These are phyloP conservation scores for Acanthochromis polyacanthus DNA, from an alignment of 2,113 vertebrate genomes.

Conservation along the genomic window DNA sequence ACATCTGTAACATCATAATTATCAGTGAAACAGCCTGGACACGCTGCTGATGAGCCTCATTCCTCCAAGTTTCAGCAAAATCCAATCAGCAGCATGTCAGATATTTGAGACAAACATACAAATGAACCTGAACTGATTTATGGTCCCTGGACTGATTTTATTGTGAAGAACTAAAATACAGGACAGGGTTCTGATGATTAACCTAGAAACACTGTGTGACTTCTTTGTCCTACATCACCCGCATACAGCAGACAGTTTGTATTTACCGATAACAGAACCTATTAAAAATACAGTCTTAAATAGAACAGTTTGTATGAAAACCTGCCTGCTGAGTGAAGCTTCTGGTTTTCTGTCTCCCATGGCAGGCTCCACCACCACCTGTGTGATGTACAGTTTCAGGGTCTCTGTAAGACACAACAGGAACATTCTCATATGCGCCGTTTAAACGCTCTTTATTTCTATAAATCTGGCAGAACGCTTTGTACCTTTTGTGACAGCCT, in stretches of 20 bases:
- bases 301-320: slow-evolving; percentile 17
- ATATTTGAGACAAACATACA: slow-evolving; percentile 24
- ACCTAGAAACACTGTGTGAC: neutral
- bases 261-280: neutral
- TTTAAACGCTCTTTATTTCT: neutral
- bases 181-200: neutral
- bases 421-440: neutral
- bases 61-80: slow-evolving; percentile 19
- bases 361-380: slow-evolving; percentile 86
- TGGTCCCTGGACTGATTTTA: slow-evolving; percentile 10
- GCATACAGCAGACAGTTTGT: neutral
- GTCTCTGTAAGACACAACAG: slow-evolving; percentile 81
- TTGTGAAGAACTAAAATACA: slow-evolving; percentile 12
- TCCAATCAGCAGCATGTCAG: slow-evolving; percentile 20
- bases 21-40: slow-evolving; percentile 22
- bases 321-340: slow-evolving; percentile 73
- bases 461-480: neutral
- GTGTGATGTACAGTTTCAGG: slow-evolving; percentile 92
- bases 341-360: slow-evolving; percentile 73
- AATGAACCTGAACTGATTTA: slow-evolving; percentile 34
- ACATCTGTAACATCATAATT: slow-evolving; percentile 7
- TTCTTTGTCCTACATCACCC: no score
- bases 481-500: slow-evolving; percentile 89
- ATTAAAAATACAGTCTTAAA: neutral
- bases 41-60: slow-evolving; percentile 3